Percentiles rank a stretch among this genome's conserved stretches.
phyloP scores from a whole-genome alignment of 1,140 invertebrate species.

The Cotesia typhae region DNA sequence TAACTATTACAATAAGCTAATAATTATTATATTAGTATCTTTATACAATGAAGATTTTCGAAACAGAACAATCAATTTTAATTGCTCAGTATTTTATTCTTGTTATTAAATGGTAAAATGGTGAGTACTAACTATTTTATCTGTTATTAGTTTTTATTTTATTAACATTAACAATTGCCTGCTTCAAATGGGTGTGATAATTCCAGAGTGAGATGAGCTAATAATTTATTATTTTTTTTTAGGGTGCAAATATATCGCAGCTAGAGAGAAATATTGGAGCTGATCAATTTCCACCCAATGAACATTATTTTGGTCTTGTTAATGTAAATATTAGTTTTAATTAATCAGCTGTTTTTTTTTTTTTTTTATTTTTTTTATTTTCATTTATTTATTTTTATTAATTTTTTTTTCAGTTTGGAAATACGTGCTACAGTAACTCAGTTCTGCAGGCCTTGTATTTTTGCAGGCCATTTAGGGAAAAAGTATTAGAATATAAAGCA shows the following conservation, averaged over 20 bases:
- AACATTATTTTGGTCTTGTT: slow-evolving; percentile 98
- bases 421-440: slow-evolving; percentile 99
- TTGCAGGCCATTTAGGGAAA: slow-evolving; percentile 98
- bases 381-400: slow-evolving; percentile 21
- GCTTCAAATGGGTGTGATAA: no score
- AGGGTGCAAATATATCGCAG: slow-evolving; percentile 98
- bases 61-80: neutral
- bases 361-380: slow-evolving; percentile 7
- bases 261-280: slow-evolving; percentile 97
- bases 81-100: slow-evolving; percentile 8
- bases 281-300: slow-evolving; percentile 96
- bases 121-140: neutral
- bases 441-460: slow-evolving; percentile 99
- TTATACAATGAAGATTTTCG: slow-evolving; percentile 12
- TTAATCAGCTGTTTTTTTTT: neutral
- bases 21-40: neutral
- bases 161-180: no score
- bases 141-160: no score
- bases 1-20: no score
- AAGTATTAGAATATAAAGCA: slow-evolving; percentile 97
- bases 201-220: no score
- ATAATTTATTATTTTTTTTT: slow-evolving; percentile 43
- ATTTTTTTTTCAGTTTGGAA: slow-evolving; percentile 89
- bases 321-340: slow-evolving; percentile 79
- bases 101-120: slow-evolving; percentile 14